Evolutionary conservation across 2,113 vertebrate species (phyloP), one percentile per base, ranked within the genome.

Genomic region (Eretmochelys imbricata): DNA sequence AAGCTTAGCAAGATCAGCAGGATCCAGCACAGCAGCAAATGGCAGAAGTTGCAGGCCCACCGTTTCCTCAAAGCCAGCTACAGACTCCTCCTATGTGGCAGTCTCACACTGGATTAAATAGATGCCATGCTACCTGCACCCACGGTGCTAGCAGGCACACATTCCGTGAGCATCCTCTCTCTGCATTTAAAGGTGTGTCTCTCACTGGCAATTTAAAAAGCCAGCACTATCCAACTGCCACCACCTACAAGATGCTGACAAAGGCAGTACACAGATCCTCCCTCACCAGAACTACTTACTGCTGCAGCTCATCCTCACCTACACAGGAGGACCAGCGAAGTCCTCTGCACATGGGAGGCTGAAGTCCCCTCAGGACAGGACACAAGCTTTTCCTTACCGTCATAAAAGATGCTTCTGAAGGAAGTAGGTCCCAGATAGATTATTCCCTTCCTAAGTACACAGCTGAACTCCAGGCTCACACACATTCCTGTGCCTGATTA

Each of bases 331-430:
- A n/a, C 50, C 82, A 38, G 20, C 49, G 46, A 53, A 35, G 7
- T 24, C 35, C 65, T 82, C 5, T 50, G 53, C 0, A 0, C 11
- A 69, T 62, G 29, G 29, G 29, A 29, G 29, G 57, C 84, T 29
- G 17, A 9, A 38, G 35, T 35, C 79, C 82, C 14, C 38, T n/a
- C 53, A 72, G 49, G 9, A 50, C 42, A 25, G 49, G 88, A 93
- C 95, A 84, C 1, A 81, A 95, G 92, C 76, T 25, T 12, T 65
- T 3, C 81, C 22, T 42, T 81, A 6, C 27, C 27, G 3, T 89
- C 79, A 1, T 4, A 89, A 85, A 50, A 31, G 87, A 78, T 80
- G 31, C 12, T 96, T 92, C 85, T 85, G n/a, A 69, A 72, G 4
- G 10, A 10, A 65, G 46, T 82, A 89, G 87, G 80, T 0, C 0